Percentiles rank a stretch among this genome's conserved stretches.
Conservation (phyloP, 2,888 invertebrate species). For the Cataglyphis livida region DNA sequence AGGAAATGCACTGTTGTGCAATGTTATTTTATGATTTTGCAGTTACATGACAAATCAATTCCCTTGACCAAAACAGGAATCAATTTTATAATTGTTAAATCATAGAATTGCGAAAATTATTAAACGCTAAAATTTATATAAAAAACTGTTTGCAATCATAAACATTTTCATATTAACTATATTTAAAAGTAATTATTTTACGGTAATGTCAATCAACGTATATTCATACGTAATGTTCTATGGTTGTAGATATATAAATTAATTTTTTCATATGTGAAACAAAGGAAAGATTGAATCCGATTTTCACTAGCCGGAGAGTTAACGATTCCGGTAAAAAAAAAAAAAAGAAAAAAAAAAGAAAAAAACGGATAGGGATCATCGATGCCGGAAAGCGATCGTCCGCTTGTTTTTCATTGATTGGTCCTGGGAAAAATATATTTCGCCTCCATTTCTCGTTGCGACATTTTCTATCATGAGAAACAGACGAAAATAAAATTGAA, state of each 20-base stretch:
- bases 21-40: constrained; percentile 31
- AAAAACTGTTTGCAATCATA: constrained; percentile 2
- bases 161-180: background rate
- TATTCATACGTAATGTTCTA: background rate
- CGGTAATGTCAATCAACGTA: background rate
- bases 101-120: background rate
- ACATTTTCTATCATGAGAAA: constrained; percentile 44
- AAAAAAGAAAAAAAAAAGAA: background rate
- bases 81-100: background rate
- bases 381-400: constrained; percentile 38
- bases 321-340: constrained; percentile 7
- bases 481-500: constrained; percentile 52
- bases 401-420: constrained; percentile 51
- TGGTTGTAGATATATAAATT: background rate
- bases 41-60: constrained; percentile 33
- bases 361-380: constrained; percentile 35
- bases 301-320: constrained; percentile 22
- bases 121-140: background rate
- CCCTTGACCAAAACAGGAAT: constrained; percentile 5
- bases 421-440: constrained; percentile 47
- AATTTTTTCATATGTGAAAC: background rate
- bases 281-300: constrained; percentile 12
- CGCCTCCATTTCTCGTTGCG: constrained; percentile 37
- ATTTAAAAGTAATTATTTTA: constrained; percentile 19
- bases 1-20: background rate